phyloP scores from a whole-genome alignment of 1,140 invertebrate genomes.

The Asobara japonica region DNA sequence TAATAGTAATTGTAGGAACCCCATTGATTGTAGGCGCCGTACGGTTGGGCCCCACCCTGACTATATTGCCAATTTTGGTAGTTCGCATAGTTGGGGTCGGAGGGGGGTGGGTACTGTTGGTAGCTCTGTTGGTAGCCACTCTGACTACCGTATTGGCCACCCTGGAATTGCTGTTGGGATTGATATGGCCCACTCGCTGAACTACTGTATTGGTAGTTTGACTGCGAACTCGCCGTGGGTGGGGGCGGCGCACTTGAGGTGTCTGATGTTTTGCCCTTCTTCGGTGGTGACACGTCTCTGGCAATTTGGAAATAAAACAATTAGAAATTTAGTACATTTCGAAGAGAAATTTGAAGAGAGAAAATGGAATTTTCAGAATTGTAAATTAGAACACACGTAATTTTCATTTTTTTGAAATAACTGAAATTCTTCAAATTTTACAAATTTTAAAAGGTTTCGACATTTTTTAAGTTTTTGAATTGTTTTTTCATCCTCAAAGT shows the following conservation, averaged over 20 bases:
- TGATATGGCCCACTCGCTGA: slow-evolving; percentile 60
- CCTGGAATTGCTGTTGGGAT: slow-evolving; percentile 63
- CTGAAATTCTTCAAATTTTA: too few species aligned
- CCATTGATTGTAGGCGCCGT: slow-evolving; percentile 76
- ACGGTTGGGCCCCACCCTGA: slow-evolving; percentile 68
- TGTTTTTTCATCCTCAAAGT: too few species aligned
- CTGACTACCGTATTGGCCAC: slow-evolving; percentile 67
- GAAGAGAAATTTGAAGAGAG: background rate
- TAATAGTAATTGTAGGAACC: slow-evolving; percentile 70
- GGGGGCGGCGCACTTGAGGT: slow-evolving; percentile 68
- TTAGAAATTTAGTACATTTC: background rate
- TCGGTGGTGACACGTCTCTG: slow-evolving; percentile 62
- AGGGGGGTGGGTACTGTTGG: slow-evolving; percentile 71
- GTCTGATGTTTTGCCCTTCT: slow-evolving; percentile 67
- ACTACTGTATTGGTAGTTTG: slow-evolving; percentile 68
- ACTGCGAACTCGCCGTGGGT: slow-evolving; percentile 60
- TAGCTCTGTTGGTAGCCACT: slow-evolving; percentile 70
- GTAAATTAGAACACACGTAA: too few species aligned
- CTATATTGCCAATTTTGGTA: slow-evolving; percentile 78
- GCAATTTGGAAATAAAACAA: background rate
- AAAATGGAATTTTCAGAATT: background rate
- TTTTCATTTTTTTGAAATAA: too few species aligned
- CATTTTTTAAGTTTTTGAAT: too few species aligned
- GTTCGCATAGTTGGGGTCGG: slow-evolving; percentile 68
- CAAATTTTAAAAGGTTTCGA: too few species aligned